Evolutionary conservation across 2,888 invertebrate species (phyloP).

Genomic region (Drosophila cognata): DNA sequence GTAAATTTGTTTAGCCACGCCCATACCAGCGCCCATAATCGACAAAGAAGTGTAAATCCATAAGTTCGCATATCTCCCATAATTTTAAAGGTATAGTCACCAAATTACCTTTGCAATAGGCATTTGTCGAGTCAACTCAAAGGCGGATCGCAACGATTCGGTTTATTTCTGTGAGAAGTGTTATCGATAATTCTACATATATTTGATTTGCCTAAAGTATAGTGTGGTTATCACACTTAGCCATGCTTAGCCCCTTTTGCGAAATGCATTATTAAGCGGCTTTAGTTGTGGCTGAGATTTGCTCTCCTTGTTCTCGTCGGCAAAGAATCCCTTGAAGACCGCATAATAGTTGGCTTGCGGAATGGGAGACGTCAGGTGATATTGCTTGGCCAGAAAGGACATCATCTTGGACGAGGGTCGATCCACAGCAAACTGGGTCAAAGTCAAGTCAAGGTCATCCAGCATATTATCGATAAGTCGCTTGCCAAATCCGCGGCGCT

Average conservation of each 20-base stretch:
- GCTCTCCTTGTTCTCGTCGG: neutral
- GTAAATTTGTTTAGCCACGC: too few relatives aligned
- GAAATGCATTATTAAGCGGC: neutral
- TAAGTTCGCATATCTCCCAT: too few relatives aligned
- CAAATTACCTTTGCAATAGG: neutral
- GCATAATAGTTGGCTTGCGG: slow-evolving; percentile 94
- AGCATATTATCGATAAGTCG: slow-evolving; percentile 93
- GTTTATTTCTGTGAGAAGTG: neutral
- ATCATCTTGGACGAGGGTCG: slow-evolving; percentile 94
- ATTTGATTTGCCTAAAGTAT: neutral
- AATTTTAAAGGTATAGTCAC: too few relatives aligned
- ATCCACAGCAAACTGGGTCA: slow-evolving; percentile 93
- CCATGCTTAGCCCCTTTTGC: too few relatives aligned
- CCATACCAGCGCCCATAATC: too few relatives aligned
- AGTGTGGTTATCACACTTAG: too few relatives aligned
- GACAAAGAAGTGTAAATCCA: too few relatives aligned
- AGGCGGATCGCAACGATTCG: neutral
- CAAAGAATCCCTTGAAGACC: slow-evolving; percentile 92
- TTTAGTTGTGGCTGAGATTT: neutral
- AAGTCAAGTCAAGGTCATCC: slow-evolving; percentile 88
- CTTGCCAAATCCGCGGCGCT: slow-evolving; percentile 93
- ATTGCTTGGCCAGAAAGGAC: slow-evolving; percentile 93
- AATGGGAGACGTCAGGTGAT: slow-evolving; percentile 87
- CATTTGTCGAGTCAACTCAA: neutral
- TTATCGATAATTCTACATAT: neutral